Evolutionary conservation across 30 jellyfish, hydroid and myxozoan species (phyloP), one percentile per base, ranked within the genome.

Genomic region (Aurelia sp.): DNA sequence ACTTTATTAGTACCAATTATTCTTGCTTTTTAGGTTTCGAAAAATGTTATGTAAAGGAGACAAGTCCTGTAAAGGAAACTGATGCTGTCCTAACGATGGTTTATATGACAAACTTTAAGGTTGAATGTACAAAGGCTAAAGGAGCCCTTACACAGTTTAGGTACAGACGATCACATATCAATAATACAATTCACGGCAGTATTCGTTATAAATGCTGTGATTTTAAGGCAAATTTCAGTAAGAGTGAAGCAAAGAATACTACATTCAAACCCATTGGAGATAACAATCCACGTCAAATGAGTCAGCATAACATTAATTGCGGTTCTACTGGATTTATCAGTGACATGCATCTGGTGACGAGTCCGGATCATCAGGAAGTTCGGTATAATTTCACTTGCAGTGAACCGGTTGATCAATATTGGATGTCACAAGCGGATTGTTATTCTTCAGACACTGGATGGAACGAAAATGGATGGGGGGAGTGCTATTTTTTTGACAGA

Each of bases 401-500:
- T 17, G 22, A 8, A n/a, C 22, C 52, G 31, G 31, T 72, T 55
- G 31, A 75, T 27, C 44, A 12, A 13, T 24, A 17, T 71, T 75
- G 35, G 44, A 53, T 11, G 74, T 5, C 13, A 0, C 86, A 53
- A 12, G 31, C 71, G 5, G 30, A 5, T 4, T 75, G 86, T 21
- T 75, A 50, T 72, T 21, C 33, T 5, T 18, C 20, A 21, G 44
- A 18, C 73, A 53, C 76, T 11, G 20, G 27, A 5, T 75, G 86
- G 86, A 58, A 75, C n/a, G 86, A 6, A 0, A 35, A 75, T 75
- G 74, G 74, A 18, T 0, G 13, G 2, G 86, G 86, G 13, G 18
- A 75, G 19, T 10, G 31, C 55, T 6, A 8, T 8, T 75, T 19
- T 27, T 55, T 75, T n/a, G 86, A 75, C 61, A 58, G 86, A 38